Evolutionary conservation across 2,797 vertebrate genomes (phyloP).

Genomic region (Margarornis squamiger): DNA sequence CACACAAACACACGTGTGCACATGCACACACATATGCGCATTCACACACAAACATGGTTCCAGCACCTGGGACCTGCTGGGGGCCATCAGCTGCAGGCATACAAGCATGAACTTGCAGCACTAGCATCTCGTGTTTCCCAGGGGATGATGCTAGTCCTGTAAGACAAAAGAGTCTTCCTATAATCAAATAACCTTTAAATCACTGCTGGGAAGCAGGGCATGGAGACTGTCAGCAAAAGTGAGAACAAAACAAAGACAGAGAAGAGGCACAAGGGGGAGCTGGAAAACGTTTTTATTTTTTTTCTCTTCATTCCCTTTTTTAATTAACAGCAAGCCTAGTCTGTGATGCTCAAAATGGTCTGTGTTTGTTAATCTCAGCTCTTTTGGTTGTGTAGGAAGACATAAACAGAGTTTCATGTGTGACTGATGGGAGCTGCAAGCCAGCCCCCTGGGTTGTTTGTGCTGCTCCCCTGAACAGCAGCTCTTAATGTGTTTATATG

Average conservation of each 20-base stretch:
- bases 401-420: neutral
- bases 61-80: neutral
- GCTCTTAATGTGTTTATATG: neutral
- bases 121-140: neutral
- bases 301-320: neutral
- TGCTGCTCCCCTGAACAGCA: neutral
- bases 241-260: neutral
- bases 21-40: accelerated
- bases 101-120: neutral
- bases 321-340: neutral
- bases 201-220: neutral
- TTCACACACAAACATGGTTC: neutral
- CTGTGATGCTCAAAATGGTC: neutral
- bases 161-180: neutral
- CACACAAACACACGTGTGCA: accelerated
- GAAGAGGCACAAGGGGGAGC: neutral
- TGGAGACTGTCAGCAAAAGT: neutral
- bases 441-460: neutral
- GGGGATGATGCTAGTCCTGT: neutral
- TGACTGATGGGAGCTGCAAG: neutral
- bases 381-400: neutral
- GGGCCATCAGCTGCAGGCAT: neutral
- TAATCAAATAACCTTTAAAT: neutral
- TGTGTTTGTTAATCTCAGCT: neutral
- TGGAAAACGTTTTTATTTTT: neutral